Percentiles rank a stretch among this genome's conserved stretches.
Evolutionary conservation across 2,888 invertebrate species (phyloP).

Genomic region (Agrochola lychnidis): DNA sequence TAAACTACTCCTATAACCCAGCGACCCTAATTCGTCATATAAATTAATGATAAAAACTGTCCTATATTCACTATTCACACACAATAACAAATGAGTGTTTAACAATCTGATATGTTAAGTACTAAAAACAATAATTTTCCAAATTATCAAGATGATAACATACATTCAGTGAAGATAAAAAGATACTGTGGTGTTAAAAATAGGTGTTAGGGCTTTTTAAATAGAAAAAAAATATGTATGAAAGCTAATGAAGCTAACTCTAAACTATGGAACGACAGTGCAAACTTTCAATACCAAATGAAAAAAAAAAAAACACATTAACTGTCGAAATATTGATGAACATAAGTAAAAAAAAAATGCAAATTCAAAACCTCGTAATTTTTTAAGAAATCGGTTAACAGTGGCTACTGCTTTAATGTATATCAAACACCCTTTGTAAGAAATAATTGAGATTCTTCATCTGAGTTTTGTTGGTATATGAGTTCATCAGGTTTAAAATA

Average conservation of each 20-base stretch:
- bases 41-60: constrained; percentile 34
- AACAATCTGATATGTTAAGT: constrained; percentile 49
- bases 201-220: not conserved
- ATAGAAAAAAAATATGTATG: no score
- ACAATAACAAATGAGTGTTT: constrained; percentile 35
- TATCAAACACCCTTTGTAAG: not conserved
- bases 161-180: constrained; percentile 35
- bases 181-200: constrained; percentile 2
- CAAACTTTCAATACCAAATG: no score
- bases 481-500: not conserved
- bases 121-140: constrained; percentile 43
- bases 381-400: no score
- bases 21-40: constrained; percentile 16
- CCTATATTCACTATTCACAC: constrained; percentile 23
- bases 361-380: no score
- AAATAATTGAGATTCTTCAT: not conserved
- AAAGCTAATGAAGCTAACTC: no score
- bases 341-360: no score
- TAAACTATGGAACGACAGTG: no score
- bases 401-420: not conserved
- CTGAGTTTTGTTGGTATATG: not conserved
- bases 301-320: no score
- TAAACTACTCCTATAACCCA: not conserved
- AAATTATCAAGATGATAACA: constrained; percentile 50
- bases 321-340: no score